Evolutionary conservation across 37 sponge, comb jelly and placozoan genomes (phyloP).

Genomic region (Ephydatia muelleri): DNA sequence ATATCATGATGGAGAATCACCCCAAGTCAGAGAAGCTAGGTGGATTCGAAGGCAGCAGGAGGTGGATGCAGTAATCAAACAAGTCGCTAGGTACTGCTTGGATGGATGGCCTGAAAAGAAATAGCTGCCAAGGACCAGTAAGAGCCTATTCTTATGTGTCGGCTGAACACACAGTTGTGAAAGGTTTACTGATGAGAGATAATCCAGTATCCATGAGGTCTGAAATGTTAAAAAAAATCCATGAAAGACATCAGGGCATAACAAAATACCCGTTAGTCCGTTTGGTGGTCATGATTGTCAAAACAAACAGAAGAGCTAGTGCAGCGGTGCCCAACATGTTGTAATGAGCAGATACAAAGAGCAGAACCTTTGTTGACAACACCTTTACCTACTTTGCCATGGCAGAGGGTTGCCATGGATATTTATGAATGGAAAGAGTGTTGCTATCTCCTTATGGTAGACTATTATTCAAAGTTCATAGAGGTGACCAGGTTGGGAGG

Average conservation of each 20-base stretch:
- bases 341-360: slow-evolving; percentile 26
- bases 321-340: slow-evolving; percentile 20
- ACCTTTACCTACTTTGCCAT: slow-evolving; percentile 43
- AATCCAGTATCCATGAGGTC: slow-evolving; percentile 12
- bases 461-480: slow-evolving; percentile 64
- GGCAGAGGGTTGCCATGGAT: slow-evolving; percentile 59
- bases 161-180: slow-evolving; percentile 16
- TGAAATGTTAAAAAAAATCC: slow-evolving; percentile 30
- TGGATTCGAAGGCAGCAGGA: slow-evolving; percentile 28
- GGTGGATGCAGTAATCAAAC: slow-evolving; percentile 30
- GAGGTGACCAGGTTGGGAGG: slow-evolving; percentile 42
- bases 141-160: slow-evolving; percentile 8
- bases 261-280: slow-evolving; percentile 29
- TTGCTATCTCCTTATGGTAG: slow-evolving; percentile 53
- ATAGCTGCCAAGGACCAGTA: not conserved
- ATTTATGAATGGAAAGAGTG: slow-evolving; percentile 35
- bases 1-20: not conserved
- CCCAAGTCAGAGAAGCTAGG: slow-evolving; percentile 29
- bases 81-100: slow-evolving; percentile 21
- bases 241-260: slow-evolving; percentile 49
- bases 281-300: slow-evolving; percentile 51
- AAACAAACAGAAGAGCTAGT: slow-evolving; percentile 31
- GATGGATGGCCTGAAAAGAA: slow-evolving; percentile 35
- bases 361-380: slow-evolving; percentile 17
- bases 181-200: slow-evolving; percentile 44